Evolutionary conservation across 2,797 vertebrate species (phyloP).

Genomic region (Cirrhinus mrigala): DNA sequence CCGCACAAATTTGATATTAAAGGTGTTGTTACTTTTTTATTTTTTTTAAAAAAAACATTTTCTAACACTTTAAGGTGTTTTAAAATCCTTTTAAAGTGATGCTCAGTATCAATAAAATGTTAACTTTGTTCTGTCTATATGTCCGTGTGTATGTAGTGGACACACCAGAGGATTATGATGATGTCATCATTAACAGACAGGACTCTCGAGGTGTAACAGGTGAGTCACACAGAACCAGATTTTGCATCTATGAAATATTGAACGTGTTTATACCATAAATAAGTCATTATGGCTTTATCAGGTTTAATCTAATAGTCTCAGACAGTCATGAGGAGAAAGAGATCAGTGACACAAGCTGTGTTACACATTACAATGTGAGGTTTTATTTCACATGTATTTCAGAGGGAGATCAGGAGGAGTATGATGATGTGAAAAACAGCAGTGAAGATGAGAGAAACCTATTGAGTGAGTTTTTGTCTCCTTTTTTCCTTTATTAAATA

Average conservation of each 20-base stretch:
- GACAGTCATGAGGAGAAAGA: no score
- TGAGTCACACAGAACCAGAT: neutral
- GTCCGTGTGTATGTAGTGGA: neutral
- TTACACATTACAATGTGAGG: no score
- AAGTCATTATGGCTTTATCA: neutral
- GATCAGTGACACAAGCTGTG: no score
- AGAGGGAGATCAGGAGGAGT: no score
- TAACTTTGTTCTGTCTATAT: neutral
- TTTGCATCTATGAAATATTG: neutral
- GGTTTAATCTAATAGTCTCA: neutral
- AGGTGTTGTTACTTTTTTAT: no score
- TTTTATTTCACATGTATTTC: no score
- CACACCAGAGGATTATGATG: constrained; percentile 19
- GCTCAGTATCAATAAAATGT: no score
- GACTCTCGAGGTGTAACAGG: neutral
- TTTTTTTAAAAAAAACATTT: neutral
- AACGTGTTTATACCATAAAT: neutral
- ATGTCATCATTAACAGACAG: neutral
- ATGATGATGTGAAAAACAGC: no score
- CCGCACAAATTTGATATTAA: neutral
- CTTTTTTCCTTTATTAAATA: no score
- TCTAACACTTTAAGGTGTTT: no score
- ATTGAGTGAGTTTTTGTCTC: no score
- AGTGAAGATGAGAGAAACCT: no score
- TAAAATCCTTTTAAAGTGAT: neutral